Evolutionary conservation across 1,140 invertebrate species (phyloP), one percentile per base, ranked within the genome.

Genomic region (Ips typographus): DNA sequence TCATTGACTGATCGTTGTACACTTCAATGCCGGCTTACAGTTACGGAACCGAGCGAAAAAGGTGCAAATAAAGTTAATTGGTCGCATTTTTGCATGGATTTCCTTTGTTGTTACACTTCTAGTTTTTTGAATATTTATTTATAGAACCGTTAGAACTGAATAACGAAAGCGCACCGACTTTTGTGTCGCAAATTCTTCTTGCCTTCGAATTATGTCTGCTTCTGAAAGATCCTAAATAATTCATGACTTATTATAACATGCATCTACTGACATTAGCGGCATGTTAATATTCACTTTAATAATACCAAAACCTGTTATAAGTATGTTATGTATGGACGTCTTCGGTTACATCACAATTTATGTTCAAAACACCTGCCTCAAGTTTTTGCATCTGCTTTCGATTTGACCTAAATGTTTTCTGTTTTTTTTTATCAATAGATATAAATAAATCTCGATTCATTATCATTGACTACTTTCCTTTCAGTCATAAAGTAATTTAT

Each of bases 281-380:
- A 49, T 49, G 7, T 49, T 49, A 49, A 49, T 49, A 49, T 49
- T 49, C 44, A 8, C 6, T 49, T 49, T 49, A 40, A 40, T 64
- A 64, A 52, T n/a, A 38, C 51, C 57, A 61, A 64, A 64, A 64
- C 61, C 61, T 64, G 61, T 52, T 64, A 64, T 61, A 61, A 44
- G 59, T 40, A 22, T 49, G 44, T 49, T 49, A 49, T 49, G 61
- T 40, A 64, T 64, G 7, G 4, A 22, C 61, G 59, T 64, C 51
- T 39, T 64, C 47, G 40, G 49, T 64, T 64, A 51, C 61, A 64
- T 64, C 61, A 64, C 40, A 61, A 61, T 61, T 64, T 64, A 44
- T 64, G 40, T 51, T 43, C 22, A n/a, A 51, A 41, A 38, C 61
- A 64, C 61, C 61, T 64, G 61, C 61, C 37, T 64, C 7, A 44